phyloP scores from a whole-genome alignment of 2,113 vertebrate genomes.

The Oncorhynchus keta region DNA sequence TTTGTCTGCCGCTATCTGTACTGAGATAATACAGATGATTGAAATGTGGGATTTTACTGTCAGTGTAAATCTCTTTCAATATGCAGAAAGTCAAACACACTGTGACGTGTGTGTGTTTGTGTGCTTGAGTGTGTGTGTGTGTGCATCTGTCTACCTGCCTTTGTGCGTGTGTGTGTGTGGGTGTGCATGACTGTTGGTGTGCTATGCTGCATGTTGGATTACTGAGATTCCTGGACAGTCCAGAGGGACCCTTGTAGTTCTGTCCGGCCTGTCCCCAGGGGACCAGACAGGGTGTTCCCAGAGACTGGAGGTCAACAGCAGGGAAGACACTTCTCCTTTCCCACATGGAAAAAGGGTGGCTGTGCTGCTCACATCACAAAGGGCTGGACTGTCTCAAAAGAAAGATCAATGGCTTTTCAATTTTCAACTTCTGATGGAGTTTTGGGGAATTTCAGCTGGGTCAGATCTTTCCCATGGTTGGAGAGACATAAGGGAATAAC shows the following conservation, averaged over 20 bases:
- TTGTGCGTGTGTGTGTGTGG: neutral
- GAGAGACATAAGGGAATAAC: neutral
- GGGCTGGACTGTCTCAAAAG: neutral
- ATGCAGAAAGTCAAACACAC: slow-evolving; percentile 52
- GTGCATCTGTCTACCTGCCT: too few species aligned
- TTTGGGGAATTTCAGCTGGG: neutral
- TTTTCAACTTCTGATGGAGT: neutral
- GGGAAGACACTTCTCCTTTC: too few species aligned
- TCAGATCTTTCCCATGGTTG: neutral
- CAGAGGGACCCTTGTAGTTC: neutral
- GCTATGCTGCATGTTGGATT: neutral
- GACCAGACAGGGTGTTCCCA: too few species aligned
- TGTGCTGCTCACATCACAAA: too few species aligned
- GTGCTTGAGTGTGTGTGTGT: neutral
- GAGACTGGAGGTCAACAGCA: neutral
- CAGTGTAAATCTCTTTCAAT: slow-evolving; percentile 53
- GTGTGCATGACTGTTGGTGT: neutral
- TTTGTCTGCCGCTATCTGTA: slow-evolving; percentile 71
- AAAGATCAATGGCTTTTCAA: too few species aligned
- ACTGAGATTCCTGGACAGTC: neutral
- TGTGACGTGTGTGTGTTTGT: neutral
- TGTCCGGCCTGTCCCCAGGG: neutral
- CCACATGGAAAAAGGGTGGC: too few species aligned
- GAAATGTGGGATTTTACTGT: slow-evolving; percentile 66
- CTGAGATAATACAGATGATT: slow-evolving; percentile 37